Base-by-base conservation (phyloP, 2,797 vertebrate genomes). In the Typhlichthys eigenmanni region DNA sequence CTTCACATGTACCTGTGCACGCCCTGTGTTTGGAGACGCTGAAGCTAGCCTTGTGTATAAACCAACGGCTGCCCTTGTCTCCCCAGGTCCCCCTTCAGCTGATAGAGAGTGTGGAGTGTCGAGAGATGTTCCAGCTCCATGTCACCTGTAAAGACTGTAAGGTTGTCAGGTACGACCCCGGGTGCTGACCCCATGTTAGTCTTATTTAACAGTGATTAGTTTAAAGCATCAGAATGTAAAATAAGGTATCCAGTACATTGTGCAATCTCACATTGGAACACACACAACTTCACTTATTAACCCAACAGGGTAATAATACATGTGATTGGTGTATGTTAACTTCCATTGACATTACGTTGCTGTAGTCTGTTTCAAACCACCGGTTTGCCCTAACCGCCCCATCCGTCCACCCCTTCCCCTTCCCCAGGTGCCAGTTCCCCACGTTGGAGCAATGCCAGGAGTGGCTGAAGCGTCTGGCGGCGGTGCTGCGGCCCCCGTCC, bases 111-210 rank as follows among this genome's bases (percentile, higher is more conserved):
- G 94, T 96, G 43, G 97, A 98, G 89, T 96, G 95, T 82, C 92
- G 96, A 13, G 97, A 99, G 62, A 98, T 98, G 88, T 98, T 98
- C 85, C 97, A 98, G 71, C 95, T 99, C 72, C 95, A 96, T 58
- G 91, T 99, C 88, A 98, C 95, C 72, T 99, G 97, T 85, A 99
- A 99, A 87, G 97, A 99, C 91, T 98, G 97, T 87, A 98, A 98
- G 89, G 93, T 98, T 48, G 92, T 98, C 88, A 95, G 97, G 97
- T 98, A 91, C 1, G 88, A 76, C 34, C 14, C 1, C 7, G 8
- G 11, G 1, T 11, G 45, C 4, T 2, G 34, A 17, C 13, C 29
- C 3, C n/a, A 43, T 59, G 10, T 62, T 38, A 8, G 9, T 43
- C 24, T 29, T 29, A 29, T 29, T 29, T 29, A 29, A 43, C 8